phyloP scores from a whole-genome alignment of 2,797 vertebrate species.

The Gambusia yucatana region DNA sequence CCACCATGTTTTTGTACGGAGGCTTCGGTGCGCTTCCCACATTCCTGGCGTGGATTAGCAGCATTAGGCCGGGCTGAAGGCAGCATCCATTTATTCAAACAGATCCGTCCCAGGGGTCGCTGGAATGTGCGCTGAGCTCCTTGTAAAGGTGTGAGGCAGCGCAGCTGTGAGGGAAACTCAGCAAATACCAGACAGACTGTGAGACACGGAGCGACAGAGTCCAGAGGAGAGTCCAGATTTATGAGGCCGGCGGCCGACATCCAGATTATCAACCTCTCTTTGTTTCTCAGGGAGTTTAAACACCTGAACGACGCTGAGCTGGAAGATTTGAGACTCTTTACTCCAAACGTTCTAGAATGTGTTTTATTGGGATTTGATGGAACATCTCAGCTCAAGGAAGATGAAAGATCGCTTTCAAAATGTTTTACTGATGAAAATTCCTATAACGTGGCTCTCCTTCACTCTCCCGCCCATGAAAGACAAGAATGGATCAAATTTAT shows the following conservation, averaged over 20 bases:
- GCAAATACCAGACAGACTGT: constrained; percentile 55
- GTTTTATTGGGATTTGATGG: too few relatives aligned
- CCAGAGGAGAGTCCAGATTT: constrained; percentile 1
- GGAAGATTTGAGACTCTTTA: not conserved
- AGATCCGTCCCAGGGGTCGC: constrained; percentile 56
- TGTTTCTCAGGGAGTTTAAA: not conserved
- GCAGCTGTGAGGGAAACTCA: constrained; percentile 62
- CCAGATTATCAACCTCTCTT: not conserved
- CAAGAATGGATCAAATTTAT: too few relatives aligned
- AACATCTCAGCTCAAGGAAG: too few relatives aligned
- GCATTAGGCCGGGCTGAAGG: constrained; percentile 42
- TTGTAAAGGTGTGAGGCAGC: constrained; percentile 64
- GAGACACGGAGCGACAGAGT: constrained; percentile 31
- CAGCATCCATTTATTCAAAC: constrained; percentile 49
- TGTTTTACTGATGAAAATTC: too few relatives aligned
- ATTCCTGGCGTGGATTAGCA: constrained; percentile 58
- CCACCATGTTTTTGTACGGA: constrained; percentile 41
- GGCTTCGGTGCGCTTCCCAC: constrained; percentile 37
- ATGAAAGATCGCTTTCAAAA: too few relatives aligned
- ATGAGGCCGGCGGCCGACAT: not conserved
- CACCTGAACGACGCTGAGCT: not conserved
- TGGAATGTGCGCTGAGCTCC: constrained; percentile 66
- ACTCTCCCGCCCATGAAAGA: too few relatives aligned
- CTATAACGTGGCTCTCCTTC: too few relatives aligned
- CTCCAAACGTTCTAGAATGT: not conserved